Conservation (phyloP, 2,888 invertebrate species). For the Ophion ventricosus region DNA sequence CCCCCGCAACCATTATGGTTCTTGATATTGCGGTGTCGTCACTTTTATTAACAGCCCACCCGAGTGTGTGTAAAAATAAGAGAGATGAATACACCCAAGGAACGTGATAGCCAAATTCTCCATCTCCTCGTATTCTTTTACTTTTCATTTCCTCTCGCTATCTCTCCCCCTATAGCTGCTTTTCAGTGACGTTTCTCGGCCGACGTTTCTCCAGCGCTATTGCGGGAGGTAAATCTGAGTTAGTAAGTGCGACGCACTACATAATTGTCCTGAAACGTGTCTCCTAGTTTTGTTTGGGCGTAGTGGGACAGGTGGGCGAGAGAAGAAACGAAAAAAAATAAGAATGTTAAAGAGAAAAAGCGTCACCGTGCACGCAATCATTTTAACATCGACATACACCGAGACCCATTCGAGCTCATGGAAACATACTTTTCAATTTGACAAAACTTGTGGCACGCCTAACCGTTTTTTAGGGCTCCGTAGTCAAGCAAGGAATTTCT, state of each 20-base stretch:
- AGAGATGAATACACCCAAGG: conserved; percentile 30
- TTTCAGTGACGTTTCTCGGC: background rate
- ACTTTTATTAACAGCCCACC: conserved; percentile 12
- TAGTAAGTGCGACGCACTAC: conserved; percentile 34
- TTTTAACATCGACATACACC: too few relatives aligned
- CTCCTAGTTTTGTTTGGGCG: background rate
- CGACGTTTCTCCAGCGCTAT: conserved; percentile 40
- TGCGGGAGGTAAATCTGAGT: conserved; percentile 58
- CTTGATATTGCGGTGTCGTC: background rate
- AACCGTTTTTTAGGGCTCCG: too few relatives aligned
- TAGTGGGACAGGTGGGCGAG: conserved; percentile 22
- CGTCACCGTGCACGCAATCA: too few relatives aligned
- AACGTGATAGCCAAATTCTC: background rate
- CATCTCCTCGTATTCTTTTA: background rate
- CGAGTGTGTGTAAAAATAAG: conserved; percentile 8
- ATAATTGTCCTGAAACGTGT: conserved; percentile 14
- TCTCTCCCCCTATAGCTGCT: background rate
- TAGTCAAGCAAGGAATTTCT: too few relatives aligned
- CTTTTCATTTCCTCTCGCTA: background rate
- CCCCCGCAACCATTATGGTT: conserved; percentile 3
- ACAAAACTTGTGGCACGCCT: too few relatives aligned
- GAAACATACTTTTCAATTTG: too few relatives aligned
- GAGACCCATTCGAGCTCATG: too few relatives aligned
- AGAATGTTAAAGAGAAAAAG: background rate
- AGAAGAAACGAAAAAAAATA: conserved; percentile 1